phyloP scores from a whole-genome alignment of 2,113 vertebrate genomes.

The Cervus canadensis region DNA sequence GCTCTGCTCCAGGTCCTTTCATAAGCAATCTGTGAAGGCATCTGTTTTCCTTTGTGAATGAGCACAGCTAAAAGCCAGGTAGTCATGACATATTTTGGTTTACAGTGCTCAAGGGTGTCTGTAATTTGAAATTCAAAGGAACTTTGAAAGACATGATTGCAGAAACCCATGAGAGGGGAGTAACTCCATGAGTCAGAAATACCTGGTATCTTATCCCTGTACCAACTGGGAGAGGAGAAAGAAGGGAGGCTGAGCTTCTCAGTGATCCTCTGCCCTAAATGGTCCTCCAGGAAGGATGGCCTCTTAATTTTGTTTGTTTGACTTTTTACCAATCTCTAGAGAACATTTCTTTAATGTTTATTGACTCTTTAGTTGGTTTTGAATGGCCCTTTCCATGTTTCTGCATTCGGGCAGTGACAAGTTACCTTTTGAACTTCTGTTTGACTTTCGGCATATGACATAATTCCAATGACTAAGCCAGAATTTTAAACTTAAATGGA shows the following conservation, averaged over 20 bases:
- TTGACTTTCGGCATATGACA: background rate
- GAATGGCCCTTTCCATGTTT: background rate
- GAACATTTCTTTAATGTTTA: background rate
- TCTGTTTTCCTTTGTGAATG: background rate
- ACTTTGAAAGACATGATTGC: background rate
- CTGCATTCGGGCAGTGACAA: background rate
- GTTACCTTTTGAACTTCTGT: background rate
- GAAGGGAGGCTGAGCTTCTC: background rate
- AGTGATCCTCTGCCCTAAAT: background rate
- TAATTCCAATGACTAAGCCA: background rate
- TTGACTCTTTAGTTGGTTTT: background rate
- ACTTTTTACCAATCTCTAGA: background rate
- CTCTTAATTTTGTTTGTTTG: background rate
- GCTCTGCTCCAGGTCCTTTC: background rate
- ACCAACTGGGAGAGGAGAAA: background rate
- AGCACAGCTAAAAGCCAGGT: background rate
- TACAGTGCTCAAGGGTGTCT: background rate
- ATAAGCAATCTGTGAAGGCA: background rate
- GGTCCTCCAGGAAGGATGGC: background rate
- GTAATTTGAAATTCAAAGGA: background rate
- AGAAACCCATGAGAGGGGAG: background rate
- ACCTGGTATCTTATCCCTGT: background rate
- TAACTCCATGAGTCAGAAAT: background rate
- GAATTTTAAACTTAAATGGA: conserved; percentile 32
- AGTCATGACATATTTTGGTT: background rate